A percentile compares a stretch with the other conserved stretches of the same genome.
Conservation (phyloP, 2,888 invertebrate species). For the Cerastoderma edule region DNA sequence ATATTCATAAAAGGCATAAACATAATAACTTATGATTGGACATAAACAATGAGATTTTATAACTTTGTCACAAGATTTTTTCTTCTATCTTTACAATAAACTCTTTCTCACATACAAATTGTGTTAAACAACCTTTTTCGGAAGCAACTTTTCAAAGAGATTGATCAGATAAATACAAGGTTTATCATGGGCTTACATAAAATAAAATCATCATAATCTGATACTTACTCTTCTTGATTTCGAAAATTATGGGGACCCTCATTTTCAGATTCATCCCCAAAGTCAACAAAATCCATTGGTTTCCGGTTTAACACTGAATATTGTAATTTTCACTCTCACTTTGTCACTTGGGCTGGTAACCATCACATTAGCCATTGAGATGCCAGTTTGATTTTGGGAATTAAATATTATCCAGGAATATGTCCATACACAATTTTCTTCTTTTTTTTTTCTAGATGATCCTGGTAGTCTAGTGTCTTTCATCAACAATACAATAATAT, state of each 20-base stretch:
- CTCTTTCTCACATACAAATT: background rate
- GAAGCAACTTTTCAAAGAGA: too few relatives aligned
- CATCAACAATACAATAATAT: too few relatives aligned
- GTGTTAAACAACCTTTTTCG: too few relatives aligned
- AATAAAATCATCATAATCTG: too few relatives aligned
- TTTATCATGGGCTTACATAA: too few relatives aligned
- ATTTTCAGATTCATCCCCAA: slow-evolving; percentile 65
- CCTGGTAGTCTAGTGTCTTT: too few relatives aligned
- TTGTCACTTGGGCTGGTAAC: slow-evolving; percentile 17
- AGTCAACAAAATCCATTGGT: slow-evolving; percentile 75
- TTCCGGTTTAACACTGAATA: slow-evolving; percentile 22
- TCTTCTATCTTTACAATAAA: background rate
- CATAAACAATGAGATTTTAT: too few relatives aligned
- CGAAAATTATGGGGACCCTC: slow-evolving; percentile 29
- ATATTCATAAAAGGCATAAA: too few relatives aligned
- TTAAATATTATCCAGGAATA: background rate
- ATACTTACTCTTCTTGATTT: slow-evolving; percentile 58
- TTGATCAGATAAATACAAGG: too few relatives aligned
- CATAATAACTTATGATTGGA: too few relatives aligned
- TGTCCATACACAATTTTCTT: slow-evolving; percentile 8
- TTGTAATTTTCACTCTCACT: background rate
- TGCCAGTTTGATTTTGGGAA: background rate
- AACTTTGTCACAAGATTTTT: background rate
- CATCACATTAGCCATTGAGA: slow-evolving; percentile 20
- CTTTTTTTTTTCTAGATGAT: too few relatives aligned